Conservation (phyloP, 2,888 invertebrate species). For the Syrista parreyssii region DNA sequence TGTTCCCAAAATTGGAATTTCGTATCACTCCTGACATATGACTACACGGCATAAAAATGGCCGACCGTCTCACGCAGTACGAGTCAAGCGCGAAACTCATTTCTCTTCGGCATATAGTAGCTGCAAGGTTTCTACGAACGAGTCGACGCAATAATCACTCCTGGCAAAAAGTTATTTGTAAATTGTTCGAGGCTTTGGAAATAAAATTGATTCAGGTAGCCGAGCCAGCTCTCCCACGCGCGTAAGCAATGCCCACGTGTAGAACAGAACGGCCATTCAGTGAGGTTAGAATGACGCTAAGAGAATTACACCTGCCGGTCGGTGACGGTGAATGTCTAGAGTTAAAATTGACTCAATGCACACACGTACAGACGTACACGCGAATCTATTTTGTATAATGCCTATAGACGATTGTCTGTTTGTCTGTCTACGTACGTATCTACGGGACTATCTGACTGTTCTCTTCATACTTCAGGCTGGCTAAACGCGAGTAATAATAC, state of each 20-base stretch:
- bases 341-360: slow-evolving; percentile 18
- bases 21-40: slow-evolving; percentile 54
- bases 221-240: neutral
- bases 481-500: neutral
- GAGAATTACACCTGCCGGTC: slow-evolving; percentile 29
- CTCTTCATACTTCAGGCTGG: neutral
- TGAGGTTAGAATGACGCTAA: neutral
- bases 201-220: neutral
- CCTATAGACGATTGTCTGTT: neutral
- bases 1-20: slow-evolving; percentile 61
- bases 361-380: neutral
- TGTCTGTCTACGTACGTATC: neutral
- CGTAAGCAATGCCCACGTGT: neutral
- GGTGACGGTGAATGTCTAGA: slow-evolving; percentile 19
- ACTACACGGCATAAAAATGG: slow-evolving; percentile 28
- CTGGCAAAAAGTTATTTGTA: neutral
- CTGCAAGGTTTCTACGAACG: neutral
- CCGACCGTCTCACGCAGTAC: slow-evolving; percentile 27
- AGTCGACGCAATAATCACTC: neutral
- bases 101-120: neutral
- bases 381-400: neutral
- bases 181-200: neutral
- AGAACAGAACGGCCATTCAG: neutral
- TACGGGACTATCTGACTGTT: neutral
- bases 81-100: neutral